phyloP scores from a whole-genome alignment of 2,888 invertebrate genomes.

The Lasioglossum malachurum region DNA sequence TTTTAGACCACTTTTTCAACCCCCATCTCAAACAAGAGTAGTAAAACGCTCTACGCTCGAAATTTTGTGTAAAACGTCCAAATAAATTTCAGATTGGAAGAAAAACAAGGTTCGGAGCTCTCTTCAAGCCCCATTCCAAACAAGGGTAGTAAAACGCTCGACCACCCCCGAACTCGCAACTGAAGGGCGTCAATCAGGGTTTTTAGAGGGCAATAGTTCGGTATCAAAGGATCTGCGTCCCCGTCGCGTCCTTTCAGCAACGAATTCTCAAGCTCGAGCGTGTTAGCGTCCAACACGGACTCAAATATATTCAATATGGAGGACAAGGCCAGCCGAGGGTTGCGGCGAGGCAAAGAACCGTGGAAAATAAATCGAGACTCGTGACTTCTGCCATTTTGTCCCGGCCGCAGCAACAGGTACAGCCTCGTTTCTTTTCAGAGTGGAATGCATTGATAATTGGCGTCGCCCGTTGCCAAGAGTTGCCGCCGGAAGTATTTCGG shows the following conservation, averaged over 20 bases:
- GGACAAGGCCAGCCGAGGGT: neutral
- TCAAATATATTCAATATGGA: constrained; percentile 13
- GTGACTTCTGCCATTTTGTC: constrained; percentile 35
- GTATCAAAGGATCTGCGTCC: neutral
- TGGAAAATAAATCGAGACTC: constrained; percentile 17
- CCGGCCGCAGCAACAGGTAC: constrained; percentile 49
- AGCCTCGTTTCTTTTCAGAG: constrained; percentile 33
- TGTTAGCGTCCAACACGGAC: neutral
- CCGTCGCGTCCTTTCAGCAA: neutral
- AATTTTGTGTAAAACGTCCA: neutral
- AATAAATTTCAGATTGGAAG: neutral
- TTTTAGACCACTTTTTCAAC: neutral
- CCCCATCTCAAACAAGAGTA: neutral
- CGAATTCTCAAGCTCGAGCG: neutral
- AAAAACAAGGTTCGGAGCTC: neutral
- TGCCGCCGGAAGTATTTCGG: neutral
- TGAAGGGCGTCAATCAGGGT: neutral
- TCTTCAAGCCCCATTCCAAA: neutral
- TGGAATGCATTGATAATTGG: constrained; percentile 45
- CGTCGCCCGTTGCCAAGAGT: constrained; percentile 8
- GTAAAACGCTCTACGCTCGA: neutral
- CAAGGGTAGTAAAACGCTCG: neutral
- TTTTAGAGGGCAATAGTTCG: neutral
- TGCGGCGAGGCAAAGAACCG: neutral
- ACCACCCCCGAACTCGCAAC: neutral